Conservation (phyloP, 2,888 invertebrate species). For the Pyralis farinalis region DNA sequence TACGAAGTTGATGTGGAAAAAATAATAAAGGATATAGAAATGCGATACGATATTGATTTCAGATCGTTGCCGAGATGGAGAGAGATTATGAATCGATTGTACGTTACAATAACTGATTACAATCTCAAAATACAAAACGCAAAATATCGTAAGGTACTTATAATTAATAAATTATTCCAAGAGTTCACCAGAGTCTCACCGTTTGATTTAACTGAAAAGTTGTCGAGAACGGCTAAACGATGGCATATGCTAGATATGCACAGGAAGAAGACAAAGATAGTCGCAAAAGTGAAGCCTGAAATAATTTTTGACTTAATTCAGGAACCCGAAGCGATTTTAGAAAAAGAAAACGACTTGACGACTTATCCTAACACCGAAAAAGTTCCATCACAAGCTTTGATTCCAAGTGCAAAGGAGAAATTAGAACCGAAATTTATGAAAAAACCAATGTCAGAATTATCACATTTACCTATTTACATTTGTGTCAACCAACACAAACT, state of each 20-base stretch:
- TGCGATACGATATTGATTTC: slow-evolving; percentile 45
- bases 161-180: slow-evolving; percentile 50
- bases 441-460: slow-evolving; percentile 16
- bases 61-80: slow-evolving; percentile 52
- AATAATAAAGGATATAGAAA: slow-evolving; percentile 48
- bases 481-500: slow-evolving; percentile 47
- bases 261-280: slow-evolving; percentile 16
- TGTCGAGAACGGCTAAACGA: slow-evolving; percentile 47
- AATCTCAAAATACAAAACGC: slow-evolving; percentile 44
- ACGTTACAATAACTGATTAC: slow-evolving; percentile 35
- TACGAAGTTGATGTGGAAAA: slow-evolving; percentile 40
- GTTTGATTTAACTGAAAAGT: slow-evolving; percentile 47
- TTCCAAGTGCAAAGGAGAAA: slow-evolving; percentile 4
- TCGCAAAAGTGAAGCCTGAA: slow-evolving; percentile 9
- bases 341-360: slow-evolving; percentile 24
- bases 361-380: slow-evolving; percentile 53
- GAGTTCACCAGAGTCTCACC: slow-evolving; percentile 50
- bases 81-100: slow-evolving; percentile 41
- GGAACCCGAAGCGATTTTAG: slow-evolving; percentile 17
- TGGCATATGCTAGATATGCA: slow-evolving; percentile 37
- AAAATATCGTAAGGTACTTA: slow-evolving; percentile 40
- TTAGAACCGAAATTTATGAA: slow-evolving; percentile 21
- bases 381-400: slow-evolving; percentile 16
- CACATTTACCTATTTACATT: slow-evolving; percentile 35
- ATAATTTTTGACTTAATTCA: not conserved